Evolutionary conservation across 2,113 vertebrate species (phyloP).

Genomic region (Pseudopipra pipra): DNA sequence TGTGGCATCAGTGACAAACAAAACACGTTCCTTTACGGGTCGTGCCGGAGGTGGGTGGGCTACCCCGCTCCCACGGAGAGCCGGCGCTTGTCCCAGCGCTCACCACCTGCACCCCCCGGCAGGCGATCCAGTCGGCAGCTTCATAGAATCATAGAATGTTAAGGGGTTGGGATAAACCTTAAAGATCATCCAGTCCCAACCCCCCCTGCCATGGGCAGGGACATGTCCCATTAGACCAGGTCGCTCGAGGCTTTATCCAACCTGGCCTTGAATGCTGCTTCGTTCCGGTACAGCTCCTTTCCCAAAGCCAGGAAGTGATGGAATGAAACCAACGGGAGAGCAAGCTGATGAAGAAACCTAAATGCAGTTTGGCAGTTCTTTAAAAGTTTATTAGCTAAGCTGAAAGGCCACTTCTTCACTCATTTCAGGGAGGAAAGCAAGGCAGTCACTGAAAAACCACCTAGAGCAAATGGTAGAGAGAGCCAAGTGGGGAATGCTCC

Average conservation of each 20-base stretch:
- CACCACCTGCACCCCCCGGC: neutral
- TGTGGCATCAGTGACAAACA: neutral
- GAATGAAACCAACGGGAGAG: neutral
- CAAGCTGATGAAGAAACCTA: neutral
- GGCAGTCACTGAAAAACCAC: neutral
- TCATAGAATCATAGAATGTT: neutral
- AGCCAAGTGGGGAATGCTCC: neutral
- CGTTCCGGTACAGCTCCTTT: rapidly evolving
- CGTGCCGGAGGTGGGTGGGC: neutral
- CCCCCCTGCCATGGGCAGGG: neutral
- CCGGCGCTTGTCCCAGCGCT: neutral
- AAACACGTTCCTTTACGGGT: neutral
- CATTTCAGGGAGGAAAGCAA: neutral
- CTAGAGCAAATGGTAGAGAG: neutral
- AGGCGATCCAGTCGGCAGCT: neutral
- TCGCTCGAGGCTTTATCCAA: neutral
- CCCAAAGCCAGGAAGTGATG: neutral
- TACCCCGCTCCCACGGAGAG: neutral
- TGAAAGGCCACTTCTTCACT: neutral
- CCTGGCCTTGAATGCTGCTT: neutral
- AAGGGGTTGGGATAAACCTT: neutral
- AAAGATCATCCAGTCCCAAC: neutral
- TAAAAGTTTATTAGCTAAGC: neutral
- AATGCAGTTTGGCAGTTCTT: neutral
- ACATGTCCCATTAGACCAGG: neutral